Evolutionary conservation across 2,888 invertebrate genomes (phyloP).

Genomic region (Phalangium opilio): DNA sequence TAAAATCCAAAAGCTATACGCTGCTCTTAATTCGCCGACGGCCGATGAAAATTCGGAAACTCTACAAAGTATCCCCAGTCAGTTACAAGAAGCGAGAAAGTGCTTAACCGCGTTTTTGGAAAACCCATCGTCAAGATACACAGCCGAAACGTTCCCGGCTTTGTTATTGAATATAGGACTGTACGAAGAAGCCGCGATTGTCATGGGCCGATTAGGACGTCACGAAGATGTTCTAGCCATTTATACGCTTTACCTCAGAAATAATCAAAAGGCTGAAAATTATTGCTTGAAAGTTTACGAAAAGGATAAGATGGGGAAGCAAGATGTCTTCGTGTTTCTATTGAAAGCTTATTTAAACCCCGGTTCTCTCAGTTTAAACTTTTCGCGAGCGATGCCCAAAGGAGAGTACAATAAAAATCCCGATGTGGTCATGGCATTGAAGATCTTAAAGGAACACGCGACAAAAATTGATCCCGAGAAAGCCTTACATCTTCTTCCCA

Average conservation of each 20-base stretch:
- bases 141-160: constrained; percentile 67
- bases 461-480: constrained; percentile 66
- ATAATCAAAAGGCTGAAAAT: constrained; percentile 62
- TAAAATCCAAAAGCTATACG: constrained; percentile 35
- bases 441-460: constrained; percentile 66
- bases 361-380: no score
- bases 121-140: constrained; percentile 61
- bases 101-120: constrained; percentile 64
- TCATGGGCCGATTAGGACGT: constrained; percentile 71
- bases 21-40: not conserved
- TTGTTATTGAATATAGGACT: constrained; percentile 68
- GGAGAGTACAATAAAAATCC: constrained; percentile 32
- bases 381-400: no score
- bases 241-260: constrained; percentile 71
- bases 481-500: constrained; percentile 32
- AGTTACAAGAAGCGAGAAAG: constrained; percentile 40
- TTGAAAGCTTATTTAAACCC: not conserved
- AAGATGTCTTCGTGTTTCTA: constrained; percentile 12
- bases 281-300: constrained; percentile 17
- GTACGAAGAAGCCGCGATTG: constrained; percentile 85
- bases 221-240: constrained; percentile 87
- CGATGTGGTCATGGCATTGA: constrained; percentile 61
- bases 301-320: constrained; percentile 13
- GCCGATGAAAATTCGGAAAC: no score
- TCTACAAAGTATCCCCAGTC: constrained; percentile 30